These are phyloP conservation scores for Drosophila lacteicornis DNA, from an alignment of 1,140 invertebrate species.

Conservation along the genomic window DNA sequence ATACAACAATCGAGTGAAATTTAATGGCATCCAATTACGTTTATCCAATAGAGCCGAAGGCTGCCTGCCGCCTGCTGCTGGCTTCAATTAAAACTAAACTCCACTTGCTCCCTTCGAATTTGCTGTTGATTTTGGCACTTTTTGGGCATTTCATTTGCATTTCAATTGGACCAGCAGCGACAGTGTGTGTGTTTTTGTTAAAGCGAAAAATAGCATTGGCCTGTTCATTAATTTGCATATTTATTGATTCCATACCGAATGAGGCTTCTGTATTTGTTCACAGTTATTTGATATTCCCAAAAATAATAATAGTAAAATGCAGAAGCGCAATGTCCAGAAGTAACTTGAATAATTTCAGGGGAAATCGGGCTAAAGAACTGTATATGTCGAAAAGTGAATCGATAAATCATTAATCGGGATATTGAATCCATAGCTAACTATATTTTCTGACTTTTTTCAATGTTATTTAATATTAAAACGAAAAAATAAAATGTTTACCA, in stretches of 20 bases:
- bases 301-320: background rate
- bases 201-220: conserved; percentile 2
- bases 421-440: too few relatives aligned
- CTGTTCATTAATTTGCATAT: conserved; percentile 34
- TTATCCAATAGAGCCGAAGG: conserved; percentile 18
- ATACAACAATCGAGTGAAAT: background rate
- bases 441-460: too few relatives aligned
- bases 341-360: background rate
- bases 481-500: too few relatives aligned
- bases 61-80: conserved; percentile 8
- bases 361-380: too few relatives aligned
- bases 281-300: background rate
- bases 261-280: conserved; percentile 5
- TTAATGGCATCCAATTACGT: conserved; percentile 23
- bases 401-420: too few relatives aligned
- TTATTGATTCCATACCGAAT: conserved; percentile 3
- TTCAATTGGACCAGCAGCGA: conserved; percentile 12
- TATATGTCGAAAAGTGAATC: too few relatives aligned
- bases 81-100: conserved; percentile 17
- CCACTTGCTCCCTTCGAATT: background rate
- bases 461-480: too few relatives aligned
- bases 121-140: background rate
- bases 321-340: too few relatives aligned
- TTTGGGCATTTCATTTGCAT: conserved; percentile 25
- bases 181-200: conserved; percentile 13